phyloP scores from a whole-genome alignment of 2,113 vertebrate species.

The Myotis brandtii region DNA sequence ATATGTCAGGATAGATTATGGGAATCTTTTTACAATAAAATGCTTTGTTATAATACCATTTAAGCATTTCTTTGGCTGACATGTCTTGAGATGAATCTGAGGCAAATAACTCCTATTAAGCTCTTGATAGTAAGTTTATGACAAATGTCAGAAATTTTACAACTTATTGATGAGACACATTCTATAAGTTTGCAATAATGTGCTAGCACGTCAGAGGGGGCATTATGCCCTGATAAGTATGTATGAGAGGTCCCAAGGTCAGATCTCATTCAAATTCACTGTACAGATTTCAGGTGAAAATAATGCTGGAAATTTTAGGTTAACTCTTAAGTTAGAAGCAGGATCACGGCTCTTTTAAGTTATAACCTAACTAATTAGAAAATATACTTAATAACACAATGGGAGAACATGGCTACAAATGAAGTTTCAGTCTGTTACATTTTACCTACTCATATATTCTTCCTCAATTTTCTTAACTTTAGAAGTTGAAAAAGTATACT shows the following conservation, averaged over 20 bases:
- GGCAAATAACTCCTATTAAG: neutral
- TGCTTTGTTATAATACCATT: neutral
- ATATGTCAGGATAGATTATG: neutral
- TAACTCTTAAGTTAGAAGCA: neutral
- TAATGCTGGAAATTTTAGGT: neutral
- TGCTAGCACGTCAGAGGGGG: neutral
- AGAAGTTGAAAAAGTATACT: neutral
- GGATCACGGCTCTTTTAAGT: neutral
- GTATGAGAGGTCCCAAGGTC: neutral
- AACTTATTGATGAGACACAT: neutral
- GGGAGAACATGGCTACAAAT: rapidly evolving
- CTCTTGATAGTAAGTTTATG: neutral
- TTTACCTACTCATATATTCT: neutral
- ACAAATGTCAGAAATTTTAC: neutral
- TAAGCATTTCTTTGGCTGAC: constrained; percentile 11
- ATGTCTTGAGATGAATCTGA: neutral
- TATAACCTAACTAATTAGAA: neutral
- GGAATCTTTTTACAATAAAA: neutral
- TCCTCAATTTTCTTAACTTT: neutral
- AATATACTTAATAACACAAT: neutral
- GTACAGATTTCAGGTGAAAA: neutral
- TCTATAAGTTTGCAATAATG: neutral
- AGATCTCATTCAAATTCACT: neutral
- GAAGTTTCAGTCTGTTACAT: neutral
- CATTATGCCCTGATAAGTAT: neutral